Percentiles rank a stretch among this genome's conserved stretches.
Evolutionary conservation across 2,888 invertebrate genomes (phyloP).

Genomic region (Clistopyga incitator): DNA sequence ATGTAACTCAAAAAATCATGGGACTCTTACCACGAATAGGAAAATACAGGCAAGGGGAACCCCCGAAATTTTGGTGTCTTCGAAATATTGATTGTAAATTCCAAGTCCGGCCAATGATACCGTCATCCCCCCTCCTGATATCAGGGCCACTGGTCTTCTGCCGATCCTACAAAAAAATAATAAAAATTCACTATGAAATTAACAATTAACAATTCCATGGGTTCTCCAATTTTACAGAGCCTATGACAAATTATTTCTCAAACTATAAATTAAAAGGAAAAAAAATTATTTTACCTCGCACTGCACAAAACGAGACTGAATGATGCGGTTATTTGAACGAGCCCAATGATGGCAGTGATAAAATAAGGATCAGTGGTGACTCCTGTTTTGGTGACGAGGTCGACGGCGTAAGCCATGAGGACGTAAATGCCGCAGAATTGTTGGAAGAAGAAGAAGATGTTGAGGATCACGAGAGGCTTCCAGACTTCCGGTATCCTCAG

Average conservation of each 20-base stretch:
- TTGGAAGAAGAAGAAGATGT: constrained; percentile 70
- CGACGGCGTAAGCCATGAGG: constrained; percentile 69
- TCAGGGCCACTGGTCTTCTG: constrained; percentile 85
- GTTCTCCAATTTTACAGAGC: no score
- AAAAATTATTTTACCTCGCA: constrained; percentile 65
- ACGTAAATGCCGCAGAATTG: constrained; percentile 72
- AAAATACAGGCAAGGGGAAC: constrained; percentile 79
- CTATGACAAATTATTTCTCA: no score
- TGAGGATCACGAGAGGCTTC: constrained; percentile 71
- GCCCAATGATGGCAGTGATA: constrained; percentile 68
- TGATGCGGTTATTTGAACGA: constrained; percentile 64
- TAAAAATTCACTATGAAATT: no score
- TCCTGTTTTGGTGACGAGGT: constrained; percentile 66
- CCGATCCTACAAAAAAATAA: constrained; percentile 84
- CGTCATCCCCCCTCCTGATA: constrained; percentile 86
- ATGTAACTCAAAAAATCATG: neutral
- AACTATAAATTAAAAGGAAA: neutral
- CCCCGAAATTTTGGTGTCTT: constrained; percentile 67
- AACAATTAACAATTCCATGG: no score
- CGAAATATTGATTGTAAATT: constrained; percentile 80
- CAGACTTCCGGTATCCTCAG: constrained; percentile 70
- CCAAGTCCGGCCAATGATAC: constrained; percentile 84
- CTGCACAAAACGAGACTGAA: constrained; percentile 63
- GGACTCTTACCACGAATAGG: constrained; percentile 75
- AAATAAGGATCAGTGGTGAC: constrained; percentile 68